These are phyloP conservation scores for Porites lobata DNA, from an alignment of 92 coral and sea anemone species.

Conservation along the genomic window DNA sequence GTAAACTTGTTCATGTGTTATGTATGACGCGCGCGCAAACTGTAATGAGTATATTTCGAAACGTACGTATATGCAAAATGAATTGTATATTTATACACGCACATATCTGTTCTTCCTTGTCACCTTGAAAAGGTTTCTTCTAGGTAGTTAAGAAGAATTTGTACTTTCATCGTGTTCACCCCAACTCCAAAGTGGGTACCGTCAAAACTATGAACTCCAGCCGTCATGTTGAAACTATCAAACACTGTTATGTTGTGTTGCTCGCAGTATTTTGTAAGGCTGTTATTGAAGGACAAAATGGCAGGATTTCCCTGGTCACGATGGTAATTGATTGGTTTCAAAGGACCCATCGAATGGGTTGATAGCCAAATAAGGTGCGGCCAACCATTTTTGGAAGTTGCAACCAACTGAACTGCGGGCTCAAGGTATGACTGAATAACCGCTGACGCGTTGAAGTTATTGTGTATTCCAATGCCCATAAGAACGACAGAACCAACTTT, in stretches of 20 bases:
- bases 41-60: neutral
- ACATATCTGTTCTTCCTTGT: neutral
- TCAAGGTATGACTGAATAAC: conserved; percentile 73
- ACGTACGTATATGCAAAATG: too few relatives aligned
- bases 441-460: conserved; percentile 73
- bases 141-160: conserved; percentile 76
- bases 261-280: conserved; percentile 61
- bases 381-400: conserved; percentile 80
- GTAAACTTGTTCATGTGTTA: too few relatives aligned
- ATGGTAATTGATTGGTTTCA: conserved; percentile 75
- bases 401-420: conserved; percentile 68
- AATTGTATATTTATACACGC: too few relatives aligned
- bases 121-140: conserved; percentile 57
- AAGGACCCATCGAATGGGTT: conserved; percentile 90
- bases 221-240: conserved; percentile 80
- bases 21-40: neutral
- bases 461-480: conserved; percentile 84
- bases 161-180: conserved; percentile 84
- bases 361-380: conserved; percentile 86
- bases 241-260: conserved; percentile 68
- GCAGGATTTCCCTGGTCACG: conserved; percentile 78
- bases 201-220: conserved; percentile 82
- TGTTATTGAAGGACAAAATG: conserved; percentile 68
- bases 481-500: conserved; percentile 73
- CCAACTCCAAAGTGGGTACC: conserved; percentile 93